Evolutionary conservation across 2,888 invertebrate genomes (phyloP).

Genomic region (Scaptomyza cyrtandrae): DNA sequence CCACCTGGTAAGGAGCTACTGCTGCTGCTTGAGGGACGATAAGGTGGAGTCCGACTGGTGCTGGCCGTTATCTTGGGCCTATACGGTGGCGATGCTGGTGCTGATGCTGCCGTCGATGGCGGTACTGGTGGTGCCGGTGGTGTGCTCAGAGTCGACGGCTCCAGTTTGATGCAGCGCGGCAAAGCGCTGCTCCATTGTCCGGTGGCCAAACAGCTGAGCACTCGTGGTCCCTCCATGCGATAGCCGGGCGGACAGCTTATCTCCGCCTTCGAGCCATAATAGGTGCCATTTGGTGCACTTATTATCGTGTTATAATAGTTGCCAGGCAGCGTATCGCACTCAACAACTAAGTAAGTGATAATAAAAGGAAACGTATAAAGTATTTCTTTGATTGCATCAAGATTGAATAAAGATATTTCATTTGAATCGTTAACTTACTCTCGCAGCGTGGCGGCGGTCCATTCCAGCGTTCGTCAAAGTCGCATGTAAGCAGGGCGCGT

Average conservation of each 20-base stretch:
- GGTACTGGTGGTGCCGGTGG: slow-evolving; percentile 51
- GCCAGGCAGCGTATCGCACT: slow-evolving; percentile 89
- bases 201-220: slow-evolving; percentile 89
- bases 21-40: slow-evolving; percentile 59
- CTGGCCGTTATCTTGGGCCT: slow-evolving; percentile 83
- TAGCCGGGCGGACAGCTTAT: slow-evolving; percentile 90
- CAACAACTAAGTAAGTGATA: slow-evolving; percentile 85
- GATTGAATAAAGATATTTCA: too few relatives aligned
- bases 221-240: slow-evolving; percentile 88
- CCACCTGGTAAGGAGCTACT: slow-evolving; percentile 40
- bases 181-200: slow-evolving; percentile 92
- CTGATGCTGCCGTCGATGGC: slow-evolving; percentile 47
- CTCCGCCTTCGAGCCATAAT: slow-evolving; percentile 90
- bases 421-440: slow-evolving; percentile 85
- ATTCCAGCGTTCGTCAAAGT: slow-evolving; percentile 96
- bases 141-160: slow-evolving; percentile 83
- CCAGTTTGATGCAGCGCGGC: slow-evolving; percentile 90
- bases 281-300: slow-evolving; percentile 89
- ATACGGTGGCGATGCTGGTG: slow-evolving; percentile 58
- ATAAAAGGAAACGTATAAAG: too few relatives aligned
- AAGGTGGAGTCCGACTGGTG: slow-evolving; percentile 80
- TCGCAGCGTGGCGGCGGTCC: slow-evolving; percentile 96
- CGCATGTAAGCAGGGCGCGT: slow-evolving; percentile 92
- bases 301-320: slow-evolving; percentile 85
- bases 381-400: too few relatives aligned